Evolutionary conservation across 2,113 vertebrate genomes (phyloP), one percentile per base, ranked within the genome.

Genomic region (Uropsilus gracilis): DNA sequence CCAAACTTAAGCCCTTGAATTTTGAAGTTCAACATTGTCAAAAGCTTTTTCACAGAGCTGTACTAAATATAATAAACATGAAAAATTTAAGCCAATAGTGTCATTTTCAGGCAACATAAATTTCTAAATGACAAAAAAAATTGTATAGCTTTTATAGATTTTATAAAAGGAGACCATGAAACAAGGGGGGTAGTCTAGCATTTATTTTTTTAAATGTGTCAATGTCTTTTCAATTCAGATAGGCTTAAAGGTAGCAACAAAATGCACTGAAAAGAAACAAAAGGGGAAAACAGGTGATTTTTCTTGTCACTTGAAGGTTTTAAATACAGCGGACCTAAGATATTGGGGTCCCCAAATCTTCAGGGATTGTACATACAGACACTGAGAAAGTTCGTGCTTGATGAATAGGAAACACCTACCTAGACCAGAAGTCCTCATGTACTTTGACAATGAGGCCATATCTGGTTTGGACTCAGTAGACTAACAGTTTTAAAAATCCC

Each of bases 401-500:
- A 68, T 34, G n/a, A 53, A 32, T 5, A 86, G 80, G 57, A 93
- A 89, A 81, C 20, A 61, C 39, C 63, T 20, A 44, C 28, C 59
- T 20, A 89, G 37, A 71, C 69, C 50, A 75, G 44, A 48, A 39
- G 66, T 39, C 34, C 8, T 50, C 48, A n/a, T 3, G 12, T 84
- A 11, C 34, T 72, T 48, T 82, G 75, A 57, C 77, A 95, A 13
- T 7, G 61, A 55, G n/a, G 66, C 37, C 28, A 63, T n/a, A 42
- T n/a, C 72, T 81, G 34, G 44, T 76, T 76, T 94, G 72, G 84
- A 48, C 11, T 89, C 24, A 68, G 30, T 3, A 48, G 37, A 85
- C 26, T 92, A 28, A 64, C 59, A 77, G 76, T 46, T 94, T 96
- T 87, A 92, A 46, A 94, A 89, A 46, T 72, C 68, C 72, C 42